These are phyloP conservation scores for Cichlasoma orientale DNA, from an alignment of 2,797 vertebrate species.

Conservation along the genomic window DNA sequence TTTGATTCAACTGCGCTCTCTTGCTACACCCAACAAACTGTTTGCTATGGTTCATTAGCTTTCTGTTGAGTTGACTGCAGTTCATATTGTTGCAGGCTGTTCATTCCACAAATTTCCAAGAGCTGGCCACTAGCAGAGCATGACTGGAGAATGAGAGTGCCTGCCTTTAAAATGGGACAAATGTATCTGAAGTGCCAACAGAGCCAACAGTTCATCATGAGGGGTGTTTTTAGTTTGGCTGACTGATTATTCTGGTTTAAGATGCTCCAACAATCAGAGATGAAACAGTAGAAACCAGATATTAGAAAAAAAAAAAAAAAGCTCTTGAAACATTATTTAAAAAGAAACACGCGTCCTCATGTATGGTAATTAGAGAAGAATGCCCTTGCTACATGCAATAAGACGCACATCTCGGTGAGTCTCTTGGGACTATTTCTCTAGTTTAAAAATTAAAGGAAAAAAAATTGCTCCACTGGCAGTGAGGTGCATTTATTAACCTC, in stretches of 20 bases:
- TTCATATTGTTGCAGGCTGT: constrained; percentile 78
- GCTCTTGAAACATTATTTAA: neutral
- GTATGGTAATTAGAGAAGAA: neutral
- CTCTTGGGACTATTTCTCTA: neutral
- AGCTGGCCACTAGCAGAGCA: constrained; percentile 60
- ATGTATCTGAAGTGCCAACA: constrained; percentile 42
- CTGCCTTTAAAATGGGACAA: constrained; percentile 47
- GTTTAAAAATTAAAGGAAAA: neutral
- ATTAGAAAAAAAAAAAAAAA: neutral
- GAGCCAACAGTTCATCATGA: constrained; percentile 35
- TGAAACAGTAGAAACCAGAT: neutral
- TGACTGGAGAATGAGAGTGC: constrained; percentile 37
- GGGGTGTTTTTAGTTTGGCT: constrained; percentile 23
- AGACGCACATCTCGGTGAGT: neutral
- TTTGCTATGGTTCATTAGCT: constrained; percentile 79
- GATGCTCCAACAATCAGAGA: neutral
- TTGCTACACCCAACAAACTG: constrained; percentile 79
- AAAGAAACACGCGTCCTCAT: neutral
- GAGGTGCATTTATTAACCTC: neutral
- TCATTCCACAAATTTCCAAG: constrained; percentile 61
- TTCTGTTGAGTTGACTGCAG: constrained; percentile 75
- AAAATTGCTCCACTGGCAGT: neutral
- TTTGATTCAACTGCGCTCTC: constrained; percentile 72
- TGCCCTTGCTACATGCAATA: neutral
- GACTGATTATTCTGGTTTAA: constrained; percentile 4